phyloP scores from a whole-genome alignment of 2,888 invertebrate genomes.

The Crossocerus cetratus region DNA sequence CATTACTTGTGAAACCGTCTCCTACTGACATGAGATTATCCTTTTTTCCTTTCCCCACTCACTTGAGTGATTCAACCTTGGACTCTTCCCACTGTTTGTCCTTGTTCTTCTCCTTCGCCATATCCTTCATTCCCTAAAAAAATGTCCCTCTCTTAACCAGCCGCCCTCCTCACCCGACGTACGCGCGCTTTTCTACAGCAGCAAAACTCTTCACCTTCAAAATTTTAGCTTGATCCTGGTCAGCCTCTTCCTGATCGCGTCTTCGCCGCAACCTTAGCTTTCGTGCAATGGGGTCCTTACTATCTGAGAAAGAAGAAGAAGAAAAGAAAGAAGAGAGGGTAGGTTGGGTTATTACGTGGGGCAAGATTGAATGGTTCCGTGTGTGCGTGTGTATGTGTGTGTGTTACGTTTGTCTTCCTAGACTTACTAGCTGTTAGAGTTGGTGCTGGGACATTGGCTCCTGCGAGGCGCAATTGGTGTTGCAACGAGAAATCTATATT shows the following conservation, averaged over 20 bases:
- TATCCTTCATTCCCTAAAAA: constrained; percentile 87
- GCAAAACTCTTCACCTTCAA: too few species aligned
- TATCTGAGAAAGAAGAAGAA: constrained; percentile 78
- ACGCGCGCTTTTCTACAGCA: neutral
- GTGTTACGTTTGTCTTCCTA: neutral
- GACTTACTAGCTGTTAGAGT: constrained; percentile 83
- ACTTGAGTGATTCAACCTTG: constrained; percentile 87
- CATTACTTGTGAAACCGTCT: constrained; percentile 16
- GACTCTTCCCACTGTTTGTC: constrained; percentile 83
- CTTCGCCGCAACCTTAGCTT: constrained; percentile 93
- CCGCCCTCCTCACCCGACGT: neutral
- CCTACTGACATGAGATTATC: neutral
- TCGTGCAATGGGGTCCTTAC: constrained; percentile 95
- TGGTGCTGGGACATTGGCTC: constrained; percentile 89
- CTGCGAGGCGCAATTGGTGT: constrained; percentile 94
- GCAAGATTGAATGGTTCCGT: neutral
- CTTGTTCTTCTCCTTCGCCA: constrained; percentile 89
- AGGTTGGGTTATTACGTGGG: too few species aligned
- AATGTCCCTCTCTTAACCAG: neutral
- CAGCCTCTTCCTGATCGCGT: constrained; percentile 88
- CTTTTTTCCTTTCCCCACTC: constrained; percentile 62
- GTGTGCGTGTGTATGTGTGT: too few species aligned
- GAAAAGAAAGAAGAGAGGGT: neutral
- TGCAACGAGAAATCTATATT: constrained; percentile 99
- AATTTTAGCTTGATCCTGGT: constrained; percentile 92